These are phyloP conservation scores for Terrapene triunguis DNA, from an alignment of 2,113 vertebrate genomes.

Conservation along the genomic window DNA sequence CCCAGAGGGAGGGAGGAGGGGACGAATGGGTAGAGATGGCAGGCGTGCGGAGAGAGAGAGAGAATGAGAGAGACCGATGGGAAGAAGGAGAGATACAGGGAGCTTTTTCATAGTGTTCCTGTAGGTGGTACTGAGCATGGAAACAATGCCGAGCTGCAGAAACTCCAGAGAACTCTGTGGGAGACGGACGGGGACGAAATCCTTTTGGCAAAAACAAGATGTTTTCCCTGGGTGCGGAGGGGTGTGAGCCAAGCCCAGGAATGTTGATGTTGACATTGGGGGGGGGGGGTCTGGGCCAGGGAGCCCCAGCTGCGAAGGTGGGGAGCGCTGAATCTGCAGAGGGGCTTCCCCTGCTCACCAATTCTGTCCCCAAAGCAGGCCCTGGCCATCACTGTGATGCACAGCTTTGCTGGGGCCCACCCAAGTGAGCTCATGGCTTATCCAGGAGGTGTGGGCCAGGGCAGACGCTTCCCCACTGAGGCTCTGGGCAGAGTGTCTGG, in stretches of 20 bases:
- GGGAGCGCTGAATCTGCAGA: neutral
- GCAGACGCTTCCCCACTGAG: neutral
- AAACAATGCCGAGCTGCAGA: constrained; percentile 75
- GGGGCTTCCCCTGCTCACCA: neutral
- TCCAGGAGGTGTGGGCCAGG: neutral
- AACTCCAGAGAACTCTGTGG: constrained; percentile 65
- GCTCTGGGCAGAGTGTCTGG: neutral
- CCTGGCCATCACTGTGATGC: neutral
- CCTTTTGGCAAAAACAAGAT: constrained; percentile 74
- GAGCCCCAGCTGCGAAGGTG: rapidly evolving
- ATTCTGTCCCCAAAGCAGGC: neutral
- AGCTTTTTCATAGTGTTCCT: constrained; percentile 75
- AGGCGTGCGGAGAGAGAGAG: neutral
- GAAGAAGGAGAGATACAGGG: constrained; percentile 44
- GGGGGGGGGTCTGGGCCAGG: neutral
- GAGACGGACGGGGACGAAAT: constrained; percentile 69
- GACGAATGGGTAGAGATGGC: neutral
- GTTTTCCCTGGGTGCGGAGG: constrained; percentile 45
- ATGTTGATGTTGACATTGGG: constrained; percentile 64
- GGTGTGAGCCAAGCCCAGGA: constrained; percentile 23
- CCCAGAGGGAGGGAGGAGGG: neutral
- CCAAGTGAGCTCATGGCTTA: neutral
- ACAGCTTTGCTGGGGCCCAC: neutral
- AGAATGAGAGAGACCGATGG: constrained; percentile 5
- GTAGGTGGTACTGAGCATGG: constrained; percentile 82